Evolutionary conservation across 2,888 invertebrate genomes (phyloP).

Genomic region (Metallyticus violacea): DNA sequence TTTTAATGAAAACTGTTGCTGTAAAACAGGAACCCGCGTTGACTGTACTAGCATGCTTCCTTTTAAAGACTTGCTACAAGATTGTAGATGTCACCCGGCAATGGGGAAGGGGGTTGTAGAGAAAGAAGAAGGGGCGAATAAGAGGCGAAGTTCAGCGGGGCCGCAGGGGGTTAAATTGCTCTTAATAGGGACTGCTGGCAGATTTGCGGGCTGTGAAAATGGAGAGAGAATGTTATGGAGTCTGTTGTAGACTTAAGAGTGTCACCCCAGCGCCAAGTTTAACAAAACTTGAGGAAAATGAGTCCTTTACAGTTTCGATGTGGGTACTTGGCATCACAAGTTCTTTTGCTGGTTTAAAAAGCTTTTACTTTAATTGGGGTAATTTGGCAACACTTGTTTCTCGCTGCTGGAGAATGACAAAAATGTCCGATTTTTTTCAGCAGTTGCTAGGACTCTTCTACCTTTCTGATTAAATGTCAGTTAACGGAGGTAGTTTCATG

Average conservation of each 20-base stretch:
- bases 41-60: too few relatives aligned
- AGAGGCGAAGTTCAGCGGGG: not conserved
- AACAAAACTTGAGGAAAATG: not conserved
- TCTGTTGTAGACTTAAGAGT: too few relatives aligned
- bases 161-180: slow-evolving; percentile 19
- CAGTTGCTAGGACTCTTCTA: too few relatives aligned
- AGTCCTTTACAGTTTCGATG: not conserved
- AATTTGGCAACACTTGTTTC: too few relatives aligned
- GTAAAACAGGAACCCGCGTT: too few relatives aligned
- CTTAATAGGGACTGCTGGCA: slow-evolving; percentile 19
- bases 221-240: not conserved
- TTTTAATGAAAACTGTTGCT: too few relatives aligned
- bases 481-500: too few relatives aligned
- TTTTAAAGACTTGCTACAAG: not conserved
- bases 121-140: not conserved
- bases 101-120: not conserved
- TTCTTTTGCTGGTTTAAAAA: not conserved
- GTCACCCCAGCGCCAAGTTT: not conserved
- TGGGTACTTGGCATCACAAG: too few relatives aligned
- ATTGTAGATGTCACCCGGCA: not conserved
- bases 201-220: slow-evolving; percentile 13
- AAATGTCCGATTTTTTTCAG: too few relatives aligned
- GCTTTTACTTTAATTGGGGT: too few relatives aligned
- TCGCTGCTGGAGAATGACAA: too few relatives aligned
- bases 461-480: too few relatives aligned